Evolutionary conservation across 2,888 invertebrate genomes (phyloP), one percentile per base, ranked within the genome.

Genomic region (Athrips mouffetella): DNA sequence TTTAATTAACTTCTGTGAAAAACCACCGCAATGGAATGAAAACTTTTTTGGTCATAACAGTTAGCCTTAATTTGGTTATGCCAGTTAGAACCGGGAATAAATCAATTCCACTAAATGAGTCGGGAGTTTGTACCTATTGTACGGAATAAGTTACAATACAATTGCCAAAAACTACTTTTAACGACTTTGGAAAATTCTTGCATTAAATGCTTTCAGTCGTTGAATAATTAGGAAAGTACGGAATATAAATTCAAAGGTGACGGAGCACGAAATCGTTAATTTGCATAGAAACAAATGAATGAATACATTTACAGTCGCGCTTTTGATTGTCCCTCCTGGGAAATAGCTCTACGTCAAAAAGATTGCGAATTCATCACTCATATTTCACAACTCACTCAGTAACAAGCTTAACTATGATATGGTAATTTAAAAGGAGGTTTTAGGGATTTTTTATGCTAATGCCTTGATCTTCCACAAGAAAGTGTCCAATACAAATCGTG

Each of bases 1-100:
- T 78, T 84, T 80, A 81, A 81, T 81, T 79, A 81, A 62, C 55
- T 72, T 71, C 69, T 62, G 65, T 63, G 72, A 72, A 76, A 76
- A 75, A 67, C 63, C 63, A 70, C 67, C 65, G 73, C 72, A 68
- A 67, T 61, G 58, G 55, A 57, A 62, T 57, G 61, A 62, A 70
- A 73, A 70, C 54, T 75, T 76, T 56, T 68, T 58, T 57, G 54
- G 56, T 55, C 55, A 59, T 60, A 57, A 62, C 55, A 53, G 55
- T 58, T 51, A 49, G 56, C 57, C 53, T 52, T 58, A 59, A 58
- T 58, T 58, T 50, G 25, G 54, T 46, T 51, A 44, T 48, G 51
- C 37, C 45, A 54, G 48, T 49, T 50, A 47, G 18, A 40, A 48
- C 48, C 37, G 29, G 44, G 46, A 29, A 44, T 40, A 44, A 45